Percentiles rank a stretch among this genome's conserved stretches.
These are phyloP conservation scores for Myiopsitta monachus DNA, from an alignment of 2,113 vertebrate genomes.

Conservation along the genomic window DNA sequence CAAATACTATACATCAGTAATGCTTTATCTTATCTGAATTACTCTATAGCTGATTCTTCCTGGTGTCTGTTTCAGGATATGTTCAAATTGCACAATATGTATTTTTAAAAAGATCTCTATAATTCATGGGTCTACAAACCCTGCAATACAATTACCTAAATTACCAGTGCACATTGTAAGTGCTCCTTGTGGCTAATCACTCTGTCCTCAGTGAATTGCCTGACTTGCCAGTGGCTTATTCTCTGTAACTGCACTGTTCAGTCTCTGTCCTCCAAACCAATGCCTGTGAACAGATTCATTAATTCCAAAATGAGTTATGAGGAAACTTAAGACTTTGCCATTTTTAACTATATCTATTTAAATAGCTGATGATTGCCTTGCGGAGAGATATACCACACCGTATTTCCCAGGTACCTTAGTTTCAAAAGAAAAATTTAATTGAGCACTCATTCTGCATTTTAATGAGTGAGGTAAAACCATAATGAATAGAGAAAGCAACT, in stretches of 20 bases:
- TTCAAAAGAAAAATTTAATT: neutral
- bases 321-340: neutral
- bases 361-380: neutral
- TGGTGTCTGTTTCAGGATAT: constrained; percentile 75
- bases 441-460: neutral
- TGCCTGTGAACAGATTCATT: neutral
- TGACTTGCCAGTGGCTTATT: constrained; percentile 54
- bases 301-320: neutral
- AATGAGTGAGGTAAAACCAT: neutral
- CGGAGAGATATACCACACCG: rapidly evolving
- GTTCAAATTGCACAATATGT: constrained; percentile 78
- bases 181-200: constrained; percentile 75
- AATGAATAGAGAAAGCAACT: neutral
- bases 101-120: constrained; percentile 76
- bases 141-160: constrained; percentile 82
- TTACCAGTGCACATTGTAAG: constrained; percentile 74
- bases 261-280: neutral
- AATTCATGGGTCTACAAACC: constrained; percentile 75
- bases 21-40: constrained; percentile 55
- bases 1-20: neutral
- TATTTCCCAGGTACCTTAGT: neutral
- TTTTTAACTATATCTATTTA: neutral
- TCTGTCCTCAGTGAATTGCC: constrained; percentile 53
- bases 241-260: constrained; percentile 11
- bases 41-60: constrained; percentile 68